These are phyloP conservation scores for Zosterops lateralis DNA, from an alignment of 2,113 vertebrate genomes.

Conservation along the genomic window DNA sequence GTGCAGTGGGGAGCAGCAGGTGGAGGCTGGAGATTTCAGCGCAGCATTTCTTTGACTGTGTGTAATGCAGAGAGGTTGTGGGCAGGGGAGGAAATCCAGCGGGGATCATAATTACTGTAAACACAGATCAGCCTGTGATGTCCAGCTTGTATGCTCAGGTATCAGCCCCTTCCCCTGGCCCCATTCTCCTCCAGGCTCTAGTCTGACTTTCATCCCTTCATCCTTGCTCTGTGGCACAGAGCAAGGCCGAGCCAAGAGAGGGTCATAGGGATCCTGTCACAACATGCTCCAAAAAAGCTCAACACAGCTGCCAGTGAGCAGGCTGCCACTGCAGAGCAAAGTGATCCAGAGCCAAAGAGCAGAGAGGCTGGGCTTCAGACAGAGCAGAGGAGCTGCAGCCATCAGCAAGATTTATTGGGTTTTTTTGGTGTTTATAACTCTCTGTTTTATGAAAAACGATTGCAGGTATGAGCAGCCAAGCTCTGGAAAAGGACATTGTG, in stretches of 20 bases:
- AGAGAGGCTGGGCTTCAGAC: too few relatives aligned
- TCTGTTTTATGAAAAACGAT: neutral
- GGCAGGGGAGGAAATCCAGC: neutral
- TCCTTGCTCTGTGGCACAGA: neutral
- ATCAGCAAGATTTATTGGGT: rapidly evolving
- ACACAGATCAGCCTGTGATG: neutral
- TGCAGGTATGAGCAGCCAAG: neutral
- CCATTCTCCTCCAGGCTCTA: neutral
- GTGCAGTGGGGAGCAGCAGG: neutral
- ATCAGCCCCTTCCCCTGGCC: neutral
- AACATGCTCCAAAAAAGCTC: neutral
- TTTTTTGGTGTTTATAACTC: neutral
- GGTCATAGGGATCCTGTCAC: neutral
- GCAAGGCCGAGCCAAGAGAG: neutral
- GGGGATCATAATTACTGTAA: neutral
- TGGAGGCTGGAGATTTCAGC: neutral
- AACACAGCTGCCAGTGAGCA: neutral
- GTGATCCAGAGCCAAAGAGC: neutral
- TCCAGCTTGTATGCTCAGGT: too few relatives aligned
- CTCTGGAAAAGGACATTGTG: neutral
- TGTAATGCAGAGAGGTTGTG: neutral
- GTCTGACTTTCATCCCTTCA: neutral
- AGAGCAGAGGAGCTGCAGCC: rapidly evolving
- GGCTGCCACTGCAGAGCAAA: neutral
- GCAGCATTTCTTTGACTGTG: neutral